Conservation (phyloP, 2,888 invertebrate species). For the Axea sp. region DNA sequence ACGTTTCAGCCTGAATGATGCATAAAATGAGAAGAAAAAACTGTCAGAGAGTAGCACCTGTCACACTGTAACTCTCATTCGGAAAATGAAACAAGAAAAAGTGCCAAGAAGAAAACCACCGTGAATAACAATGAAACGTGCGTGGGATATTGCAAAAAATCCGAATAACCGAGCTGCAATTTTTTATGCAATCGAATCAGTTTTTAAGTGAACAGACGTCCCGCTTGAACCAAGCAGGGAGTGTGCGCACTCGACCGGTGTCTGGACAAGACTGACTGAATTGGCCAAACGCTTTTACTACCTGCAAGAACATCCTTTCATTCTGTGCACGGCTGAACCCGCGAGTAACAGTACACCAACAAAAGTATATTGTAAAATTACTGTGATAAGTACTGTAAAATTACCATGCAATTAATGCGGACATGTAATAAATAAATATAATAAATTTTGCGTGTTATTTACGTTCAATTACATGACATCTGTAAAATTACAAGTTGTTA, state of each 20-base stretch:
- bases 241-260: conserved; percentile 69
- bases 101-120: no score
- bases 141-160: no score
- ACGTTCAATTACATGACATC: no score
- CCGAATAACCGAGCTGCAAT: background rate
- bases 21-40: conserved; percentile 68
- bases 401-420: no score
- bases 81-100: no score
- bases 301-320: conserved; percentile 65
- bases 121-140: background rate
- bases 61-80: conserved; percentile 55
- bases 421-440: no score
- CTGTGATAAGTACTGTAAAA: conserved; percentile 13
- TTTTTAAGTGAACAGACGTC: conserved; percentile 3
- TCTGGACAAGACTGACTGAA: conserved; percentile 71
- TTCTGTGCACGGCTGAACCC: conserved; percentile 39
- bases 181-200: no score
- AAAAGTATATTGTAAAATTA: conserved; percentile 18
- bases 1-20: conserved; percentile 68
- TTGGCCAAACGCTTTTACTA: conserved; percentile 65
- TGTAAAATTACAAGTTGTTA: no score
- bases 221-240: conserved; percentile 53
- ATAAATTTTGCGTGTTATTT: no score
- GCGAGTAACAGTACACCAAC: conserved; percentile 35
- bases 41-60: conserved; percentile 39